Percentiles rank a stretch among this genome's conserved stretches.
phyloP scores from a whole-genome alignment of 2,797 vertebrate genomes.

The Hippocampus kuda region DNA sequence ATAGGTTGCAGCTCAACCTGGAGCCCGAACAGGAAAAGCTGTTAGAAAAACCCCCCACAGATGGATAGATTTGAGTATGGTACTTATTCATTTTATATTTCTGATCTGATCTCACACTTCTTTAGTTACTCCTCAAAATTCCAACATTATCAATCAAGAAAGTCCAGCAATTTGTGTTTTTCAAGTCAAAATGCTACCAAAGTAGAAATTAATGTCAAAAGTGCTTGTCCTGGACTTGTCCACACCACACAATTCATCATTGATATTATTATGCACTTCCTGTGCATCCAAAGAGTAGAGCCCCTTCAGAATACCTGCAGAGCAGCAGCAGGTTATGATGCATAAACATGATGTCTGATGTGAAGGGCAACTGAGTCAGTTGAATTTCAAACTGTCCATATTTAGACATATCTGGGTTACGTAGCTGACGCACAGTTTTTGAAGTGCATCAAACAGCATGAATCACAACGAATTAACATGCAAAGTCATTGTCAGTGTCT shows the following conservation, averaged over 20 bases:
- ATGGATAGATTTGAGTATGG: too few species aligned
- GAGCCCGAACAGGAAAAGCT: too few species aligned
- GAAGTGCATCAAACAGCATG: slow-evolving; percentile 2
- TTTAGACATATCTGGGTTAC: background rate
- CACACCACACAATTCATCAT: background rate
- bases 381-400: slow-evolving; percentile 2
- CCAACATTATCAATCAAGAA: too few species aligned
- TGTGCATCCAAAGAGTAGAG: background rate
- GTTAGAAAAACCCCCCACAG: too few species aligned
- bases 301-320: background rate
- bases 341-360: background rate
- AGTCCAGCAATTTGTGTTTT: background rate
- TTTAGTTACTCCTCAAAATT: too few species aligned
- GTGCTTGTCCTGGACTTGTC: background rate
- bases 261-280: background rate
- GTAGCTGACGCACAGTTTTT: background rate
- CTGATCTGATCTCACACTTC: too few species aligned
- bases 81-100: too few species aligned
- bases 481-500: background rate
- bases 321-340: background rate
- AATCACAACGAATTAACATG: background rate
- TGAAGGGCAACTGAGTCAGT: background rate
- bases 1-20: too few species aligned
- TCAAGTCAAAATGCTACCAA: background rate
- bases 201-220: background rate